A percentile compares a stretch with the other conserved stretches of the same genome.
Conservation (phyloP, 1,140 invertebrate genomes). For the Carcinoscorpius rotundicauda region DNA sequence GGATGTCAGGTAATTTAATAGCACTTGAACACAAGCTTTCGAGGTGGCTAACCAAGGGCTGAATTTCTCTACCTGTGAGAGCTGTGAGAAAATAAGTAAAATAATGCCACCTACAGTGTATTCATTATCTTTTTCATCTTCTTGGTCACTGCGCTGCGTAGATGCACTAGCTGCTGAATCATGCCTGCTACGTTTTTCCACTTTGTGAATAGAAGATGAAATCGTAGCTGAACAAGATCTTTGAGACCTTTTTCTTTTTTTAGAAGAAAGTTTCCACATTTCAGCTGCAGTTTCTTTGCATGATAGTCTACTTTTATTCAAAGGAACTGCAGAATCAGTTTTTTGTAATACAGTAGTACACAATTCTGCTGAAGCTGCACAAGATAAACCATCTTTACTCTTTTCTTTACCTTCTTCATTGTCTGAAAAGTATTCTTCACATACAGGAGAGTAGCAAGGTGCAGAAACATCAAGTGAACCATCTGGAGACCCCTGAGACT, state of each 20-base stretch:
- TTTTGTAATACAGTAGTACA: too few relatives aligned
- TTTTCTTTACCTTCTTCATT: not conserved
- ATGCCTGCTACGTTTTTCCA: too few relatives aligned
- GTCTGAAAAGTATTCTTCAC: not conserved
- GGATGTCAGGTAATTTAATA: constrained; percentile 8
- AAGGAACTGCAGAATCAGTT: too few relatives aligned
- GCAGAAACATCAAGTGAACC: too few relatives aligned
- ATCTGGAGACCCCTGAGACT: too few relatives aligned
- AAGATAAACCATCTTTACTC: not conserved
- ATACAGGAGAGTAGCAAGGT: not conserved
- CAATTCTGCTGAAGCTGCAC: too few relatives aligned
- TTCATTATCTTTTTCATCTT: not conserved
- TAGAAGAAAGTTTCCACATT: not conserved
- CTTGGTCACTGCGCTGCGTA: not conserved
- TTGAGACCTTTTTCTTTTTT: not conserved
- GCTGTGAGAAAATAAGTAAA: constrained; percentile 1
- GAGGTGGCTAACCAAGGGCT: constrained; percentile 1
- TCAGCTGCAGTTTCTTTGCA: not conserved
- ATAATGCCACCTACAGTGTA: constrained; percentile 2
- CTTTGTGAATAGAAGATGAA: not conserved
- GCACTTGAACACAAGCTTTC: constrained; percentile 4
- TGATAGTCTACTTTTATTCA: not conserved
- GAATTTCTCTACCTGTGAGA: constrained; percentile 8
- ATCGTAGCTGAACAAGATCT: not conserved
- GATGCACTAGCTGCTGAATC: too few relatives aligned